Base-by-base conservation (phyloP, 1,140 invertebrate genomes). In the Calycopis cecrops region DNA sequence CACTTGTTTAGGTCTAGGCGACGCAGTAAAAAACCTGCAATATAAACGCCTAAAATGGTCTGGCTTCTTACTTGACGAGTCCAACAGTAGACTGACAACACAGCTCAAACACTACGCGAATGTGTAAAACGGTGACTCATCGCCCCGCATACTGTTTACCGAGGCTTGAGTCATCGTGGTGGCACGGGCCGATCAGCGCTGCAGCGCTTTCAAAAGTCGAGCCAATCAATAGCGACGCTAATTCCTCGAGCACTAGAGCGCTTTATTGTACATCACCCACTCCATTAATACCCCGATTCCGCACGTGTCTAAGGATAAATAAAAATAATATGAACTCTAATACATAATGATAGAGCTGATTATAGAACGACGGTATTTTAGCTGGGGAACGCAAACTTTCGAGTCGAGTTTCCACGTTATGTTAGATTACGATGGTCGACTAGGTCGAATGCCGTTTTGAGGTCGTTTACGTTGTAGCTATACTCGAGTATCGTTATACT, bases 61-160 rank as follows among this genome's bases (percentile, higher is more conserved):
- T 65, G 62, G 67, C 80, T 76, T 62, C 61, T 62, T 67, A 75
- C 79, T 85, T 79, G 73, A 79, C 75, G 76, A 85, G 76, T 76
- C 73, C 76, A 75, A 86, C 79, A 76, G 77, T 78, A 79, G 77
- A 86, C 83, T 86, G 83, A 86, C 83, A 86, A 86, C 81, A 83
- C 76, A 65, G 78, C 76, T 81, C 78, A 83, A 86, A 86, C 78
- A 81, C 83, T 83, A 86, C 83, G 83, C 83, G 79, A 86, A 85
- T 86, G 83, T 86, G 83, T 86, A 85, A 83, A 86, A 85, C 75
- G 81, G 83, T 86, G 83, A 86, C 83, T 86, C 83, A 86, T 85
- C 83, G 83, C 77, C 81, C 83, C 81, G 83, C 83, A 87, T 87
- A 85, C 83, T 87, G 84, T 87, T 87, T 87, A 85, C 80, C 79